Evolutionary conservation across 2,888 invertebrate genomes (phyloP).

Genomic region (Imbricaverruca yamaguchii): DNA sequence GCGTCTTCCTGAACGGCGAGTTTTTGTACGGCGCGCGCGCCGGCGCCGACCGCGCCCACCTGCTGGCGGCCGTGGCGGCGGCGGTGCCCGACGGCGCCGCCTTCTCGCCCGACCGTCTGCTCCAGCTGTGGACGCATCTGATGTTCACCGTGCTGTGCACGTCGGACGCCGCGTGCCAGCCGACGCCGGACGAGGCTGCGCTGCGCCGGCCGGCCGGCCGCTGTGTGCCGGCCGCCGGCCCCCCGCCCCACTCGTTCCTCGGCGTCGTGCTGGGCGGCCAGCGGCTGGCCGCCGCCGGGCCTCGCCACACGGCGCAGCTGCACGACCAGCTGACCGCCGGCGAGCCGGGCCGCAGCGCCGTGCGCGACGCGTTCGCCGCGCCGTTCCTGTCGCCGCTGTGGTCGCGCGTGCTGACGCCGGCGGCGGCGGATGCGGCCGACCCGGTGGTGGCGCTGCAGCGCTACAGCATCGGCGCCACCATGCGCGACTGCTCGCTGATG

Average conservation of each 20-base stretch:
- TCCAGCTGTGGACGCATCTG: background rate
- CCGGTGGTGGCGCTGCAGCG: background rate
- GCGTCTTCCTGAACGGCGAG: slow-evolving; percentile 33
- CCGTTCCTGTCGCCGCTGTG: background rate
- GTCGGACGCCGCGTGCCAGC: background rate
- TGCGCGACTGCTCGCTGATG: slow-evolving; percentile 15
- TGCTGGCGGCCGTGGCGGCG: background rate
- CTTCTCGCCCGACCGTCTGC: background rate
- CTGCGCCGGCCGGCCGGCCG: background rate
- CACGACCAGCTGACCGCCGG: background rate
- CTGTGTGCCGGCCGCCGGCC: background rate
- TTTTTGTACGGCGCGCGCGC: slow-evolving; percentile 27
- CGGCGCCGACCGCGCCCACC: background rate
- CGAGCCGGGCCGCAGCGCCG: background rate
- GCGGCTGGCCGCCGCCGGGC: slow-evolving; percentile 6
- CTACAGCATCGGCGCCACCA: slow-evolving; percentile 11
- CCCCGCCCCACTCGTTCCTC: background rate
- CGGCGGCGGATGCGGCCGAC: background rate
- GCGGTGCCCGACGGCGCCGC: background rate
- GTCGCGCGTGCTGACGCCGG: background rate
- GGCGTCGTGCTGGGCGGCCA: background rate
- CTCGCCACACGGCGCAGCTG: background rate
- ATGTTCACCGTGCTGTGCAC: slow-evolving; percentile 6
- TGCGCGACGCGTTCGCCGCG: background rate
- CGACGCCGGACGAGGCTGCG: background rate